Evolutionary conservation across 2,888 invertebrate species (phyloP).

Genomic region (Syrista parreyssii): DNA sequence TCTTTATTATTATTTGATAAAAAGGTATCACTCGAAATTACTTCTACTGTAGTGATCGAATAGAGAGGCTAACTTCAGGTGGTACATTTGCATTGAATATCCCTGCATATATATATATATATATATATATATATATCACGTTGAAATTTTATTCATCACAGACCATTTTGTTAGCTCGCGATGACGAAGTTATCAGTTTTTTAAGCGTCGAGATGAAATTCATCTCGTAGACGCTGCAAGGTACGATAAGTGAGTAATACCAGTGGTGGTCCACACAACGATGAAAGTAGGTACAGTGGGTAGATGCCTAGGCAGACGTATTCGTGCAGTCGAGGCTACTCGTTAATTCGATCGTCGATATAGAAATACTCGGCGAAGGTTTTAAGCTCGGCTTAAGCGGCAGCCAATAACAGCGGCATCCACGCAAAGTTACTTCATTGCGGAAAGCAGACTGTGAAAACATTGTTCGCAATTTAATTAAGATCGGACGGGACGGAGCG

Average conservation of each 20-base stretch:
- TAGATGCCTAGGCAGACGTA: background rate
- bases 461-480: constrained; percentile 24
- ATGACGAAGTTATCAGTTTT: background rate
- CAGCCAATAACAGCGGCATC: constrained; percentile 5
- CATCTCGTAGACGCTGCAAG: background rate
- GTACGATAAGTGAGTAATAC: background rate
- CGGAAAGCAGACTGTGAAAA: constrained; percentile 13
- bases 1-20: too few relatives aligned
- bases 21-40: too few relatives aligned
- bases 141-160: too few relatives aligned
- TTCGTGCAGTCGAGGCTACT: background rate
- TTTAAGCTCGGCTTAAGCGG: constrained; percentile 3
- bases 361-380: constrained; percentile 3
- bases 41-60: background rate
- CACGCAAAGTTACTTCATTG: constrained; percentile 16
- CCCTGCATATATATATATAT: too few relatives aligned
- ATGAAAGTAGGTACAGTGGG: background rate
- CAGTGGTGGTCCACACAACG: background rate
- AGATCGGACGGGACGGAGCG: constrained; percentile 9
- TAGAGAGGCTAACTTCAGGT: background rate
- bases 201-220: background rate
- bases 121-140: too few relatives aligned
- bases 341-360: constrained; percentile 11
- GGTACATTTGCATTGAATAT: background rate
- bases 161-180: too few relatives aligned